Conservation (phyloP, 2,113 vertebrate species). For the Conger conger region DNA sequence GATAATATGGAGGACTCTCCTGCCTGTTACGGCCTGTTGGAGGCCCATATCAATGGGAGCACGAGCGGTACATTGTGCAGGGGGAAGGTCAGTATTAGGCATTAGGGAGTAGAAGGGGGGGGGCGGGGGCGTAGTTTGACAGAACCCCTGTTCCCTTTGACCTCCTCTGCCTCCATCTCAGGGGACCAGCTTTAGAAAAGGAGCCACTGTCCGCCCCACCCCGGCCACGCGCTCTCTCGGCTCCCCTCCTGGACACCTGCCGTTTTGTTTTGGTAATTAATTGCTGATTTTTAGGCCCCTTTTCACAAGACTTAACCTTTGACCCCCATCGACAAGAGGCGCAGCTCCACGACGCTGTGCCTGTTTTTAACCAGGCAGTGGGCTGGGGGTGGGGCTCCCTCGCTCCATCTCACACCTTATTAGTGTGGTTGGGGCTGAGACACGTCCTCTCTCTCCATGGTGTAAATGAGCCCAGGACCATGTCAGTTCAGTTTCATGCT, state of each 20-base stretch:
- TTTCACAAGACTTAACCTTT: slow-evolving; percentile 61
- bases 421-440: slow-evolving; percentile 68
- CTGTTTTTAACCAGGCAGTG: slow-evolving; percentile 29
- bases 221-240: background rate
- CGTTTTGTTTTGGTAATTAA: slow-evolving; percentile 68
- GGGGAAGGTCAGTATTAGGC: background rate
- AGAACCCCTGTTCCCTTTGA: background rate
- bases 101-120: too few relatives aligned
- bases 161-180: background rate
- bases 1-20: slow-evolving; percentile 20
- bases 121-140: background rate
- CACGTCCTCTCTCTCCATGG: slow-evolving; percentile 45
- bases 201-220: background rate
- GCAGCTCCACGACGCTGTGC: slow-evolving; percentile 46
- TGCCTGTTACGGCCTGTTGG: slow-evolving; percentile 18
- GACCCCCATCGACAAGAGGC: slow-evolving; percentile 64
- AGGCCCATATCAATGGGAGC: slow-evolving; percentile 5
- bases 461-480: slow-evolving; percentile 61
- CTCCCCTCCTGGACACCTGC: background rate
- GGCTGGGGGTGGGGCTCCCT: slow-evolving; percentile 42
- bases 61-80: background rate
- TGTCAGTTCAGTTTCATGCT: slow-evolving; percentile 64
- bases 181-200: slow-evolving; percentile 9
- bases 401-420: slow-evolving; percentile 62
- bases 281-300: slow-evolving; percentile 64